Percentiles rank a stretch among this genome's conserved stretches.
These are phyloP conservation scores for Tauraco erythrolophus DNA, from an alignment of 2,113 vertebrate genomes.

Conservation along the genomic window DNA sequence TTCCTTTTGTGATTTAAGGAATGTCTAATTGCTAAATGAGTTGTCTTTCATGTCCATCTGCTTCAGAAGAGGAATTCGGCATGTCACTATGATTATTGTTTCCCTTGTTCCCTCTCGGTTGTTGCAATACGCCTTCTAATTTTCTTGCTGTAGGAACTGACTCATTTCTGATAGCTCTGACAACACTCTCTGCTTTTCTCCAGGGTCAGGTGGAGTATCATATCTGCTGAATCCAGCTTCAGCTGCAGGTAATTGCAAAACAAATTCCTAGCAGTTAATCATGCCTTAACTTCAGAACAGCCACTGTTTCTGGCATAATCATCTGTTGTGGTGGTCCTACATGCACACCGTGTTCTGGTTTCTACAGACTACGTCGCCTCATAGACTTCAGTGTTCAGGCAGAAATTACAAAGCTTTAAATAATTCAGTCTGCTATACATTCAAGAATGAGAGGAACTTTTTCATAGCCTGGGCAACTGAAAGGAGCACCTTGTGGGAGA, in stretches of 20 bases:
- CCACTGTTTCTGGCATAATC: background rate
- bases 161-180: background rate
- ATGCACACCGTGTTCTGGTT: background rate
- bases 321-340: background rate
- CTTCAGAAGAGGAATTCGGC: background rate
- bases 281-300: background rate
- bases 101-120: background rate
- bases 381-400: background rate
- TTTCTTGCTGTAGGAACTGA: background rate
- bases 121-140: background rate
- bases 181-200: background rate
- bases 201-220: background rate
- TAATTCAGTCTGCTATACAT: background rate
- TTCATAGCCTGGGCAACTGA: background rate
- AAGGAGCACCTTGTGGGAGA: background rate
- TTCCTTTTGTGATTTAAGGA: slow-evolving; percentile 9
- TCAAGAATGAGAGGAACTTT: background rate
- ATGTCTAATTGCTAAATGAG: background rate
- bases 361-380: background rate
- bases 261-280: background rate
- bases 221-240: background rate
- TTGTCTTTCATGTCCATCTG: background rate
- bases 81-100: background rate
- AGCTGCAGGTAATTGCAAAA: background rate
- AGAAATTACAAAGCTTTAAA: background rate